A percentile compares a stretch with the other conserved stretches of the same genome.
Conservation (phyloP, 92 coral and sea anemone genomes). For the Metridium senile region DNA sequence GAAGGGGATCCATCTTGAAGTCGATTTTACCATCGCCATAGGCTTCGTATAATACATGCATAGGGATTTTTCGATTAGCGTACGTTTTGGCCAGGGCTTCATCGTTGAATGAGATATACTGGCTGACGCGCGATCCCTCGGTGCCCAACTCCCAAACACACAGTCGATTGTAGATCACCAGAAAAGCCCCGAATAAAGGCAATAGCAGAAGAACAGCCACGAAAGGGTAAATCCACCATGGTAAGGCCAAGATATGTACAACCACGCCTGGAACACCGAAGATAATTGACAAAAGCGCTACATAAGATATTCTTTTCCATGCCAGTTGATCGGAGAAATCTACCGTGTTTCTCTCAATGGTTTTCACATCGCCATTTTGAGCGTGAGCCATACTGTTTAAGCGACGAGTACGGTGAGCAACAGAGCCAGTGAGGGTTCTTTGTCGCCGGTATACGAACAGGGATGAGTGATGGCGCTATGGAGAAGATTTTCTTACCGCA, state of each 20-base stretch:
- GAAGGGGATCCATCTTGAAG: constrained; percentile 85
- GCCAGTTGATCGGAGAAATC: constrained; percentile 76
- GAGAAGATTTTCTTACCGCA: neutral
- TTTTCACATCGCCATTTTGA: constrained; percentile 38
- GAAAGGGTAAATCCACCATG: constrained; percentile 91
- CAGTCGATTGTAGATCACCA: constrained; percentile 74
- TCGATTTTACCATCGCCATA: constrained; percentile 96
- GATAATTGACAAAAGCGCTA: constrained; percentile 59
- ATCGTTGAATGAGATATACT: constrained; percentile 83
- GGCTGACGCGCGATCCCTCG: constrained; percentile 43
- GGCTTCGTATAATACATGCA: constrained; percentile 85
- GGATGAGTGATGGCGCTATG: neutral
- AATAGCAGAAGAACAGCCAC: constrained; percentile 46
- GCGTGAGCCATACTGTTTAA: constrained; percentile 79
- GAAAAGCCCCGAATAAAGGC: constrained; percentile 76
- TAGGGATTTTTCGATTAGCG: constrained; percentile 72
- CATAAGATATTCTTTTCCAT: constrained; percentile 89
- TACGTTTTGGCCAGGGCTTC: constrained; percentile 65
- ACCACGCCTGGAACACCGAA: constrained; percentile 84
- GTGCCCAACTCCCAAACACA: constrained; percentile 68
- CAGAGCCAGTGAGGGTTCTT: neutral
- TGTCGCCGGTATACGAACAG: constrained; percentile 4
- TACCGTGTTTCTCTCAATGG: constrained; percentile 12
- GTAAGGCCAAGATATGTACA: constrained; percentile 68
- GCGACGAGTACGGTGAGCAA: too few species aligned